A percentile compares a stretch with the other conserved stretches of the same genome.
These are phyloP conservation scores for Puma concolor DNA, from an alignment of 2,113 vertebrate species.

Conservation along the genomic window DNA sequence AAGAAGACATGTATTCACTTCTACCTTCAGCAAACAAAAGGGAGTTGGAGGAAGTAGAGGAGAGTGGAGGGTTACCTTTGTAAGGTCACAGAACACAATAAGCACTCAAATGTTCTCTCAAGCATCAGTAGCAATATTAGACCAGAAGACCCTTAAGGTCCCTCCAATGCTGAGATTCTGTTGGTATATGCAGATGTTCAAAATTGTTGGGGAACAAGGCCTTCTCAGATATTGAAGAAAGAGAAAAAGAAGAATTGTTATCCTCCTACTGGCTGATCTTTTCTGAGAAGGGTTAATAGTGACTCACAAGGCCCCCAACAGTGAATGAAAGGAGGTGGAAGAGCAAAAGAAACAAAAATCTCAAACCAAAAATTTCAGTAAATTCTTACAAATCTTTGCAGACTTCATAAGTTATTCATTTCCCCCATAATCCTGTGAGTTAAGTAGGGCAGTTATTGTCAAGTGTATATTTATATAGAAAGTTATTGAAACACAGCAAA, in stretches of 20 bases:
- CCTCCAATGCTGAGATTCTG: background rate
- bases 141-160: background rate
- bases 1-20: constrained; percentile 47
- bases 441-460: background rate
- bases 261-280: background rate
- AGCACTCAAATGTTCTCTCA: constrained; percentile 18
- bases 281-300: constrained; percentile 13
- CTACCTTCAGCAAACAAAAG: constrained; percentile 39
- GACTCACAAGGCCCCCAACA: background rate
- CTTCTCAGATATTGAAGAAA: constrained; percentile 53
- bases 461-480: constrained; percentile 42
- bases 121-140: background rate
- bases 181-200: background rate
- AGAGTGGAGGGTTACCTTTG: background rate
- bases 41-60: background rate
- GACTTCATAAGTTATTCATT: constrained; percentile 11
- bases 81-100: background rate
- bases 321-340: background rate
- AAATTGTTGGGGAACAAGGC: background rate
- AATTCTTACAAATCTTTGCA: constrained; percentile 38
- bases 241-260: constrained; percentile 8
- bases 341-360: constrained; percentile 1
- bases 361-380: constrained; percentile 40
- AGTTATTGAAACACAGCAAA: constrained; percentile 28
- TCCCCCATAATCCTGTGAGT: background rate